phyloP scores from a whole-genome alignment of 2,113 vertebrate species.

The Pyrgilauda ruficollis region DNA sequence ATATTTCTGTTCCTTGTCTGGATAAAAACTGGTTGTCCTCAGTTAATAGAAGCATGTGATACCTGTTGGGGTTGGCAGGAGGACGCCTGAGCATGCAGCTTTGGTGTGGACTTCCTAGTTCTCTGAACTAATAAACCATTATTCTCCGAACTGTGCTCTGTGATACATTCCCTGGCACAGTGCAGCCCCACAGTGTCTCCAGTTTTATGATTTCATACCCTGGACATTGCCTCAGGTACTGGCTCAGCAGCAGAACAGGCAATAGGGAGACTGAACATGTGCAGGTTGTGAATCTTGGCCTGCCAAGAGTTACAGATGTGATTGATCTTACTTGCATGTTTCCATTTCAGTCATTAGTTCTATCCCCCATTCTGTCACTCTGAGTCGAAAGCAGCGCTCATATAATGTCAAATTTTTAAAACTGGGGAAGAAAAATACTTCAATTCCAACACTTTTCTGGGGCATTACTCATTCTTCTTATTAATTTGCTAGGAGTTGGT shows the following conservation, averaged over 20 bases:
- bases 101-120: background rate
- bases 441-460: background rate
- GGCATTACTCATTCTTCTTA: background rate
- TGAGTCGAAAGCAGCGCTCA: background rate
- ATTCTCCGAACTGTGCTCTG: background rate
- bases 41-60: background rate
- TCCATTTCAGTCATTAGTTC: background rate
- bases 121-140: background rate
- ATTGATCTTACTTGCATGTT: background rate
- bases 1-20: background rate
- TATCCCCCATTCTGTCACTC: background rate
- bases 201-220: background rate
- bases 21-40: background rate
- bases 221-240: background rate
- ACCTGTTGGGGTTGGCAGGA: background rate
- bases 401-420: background rate
- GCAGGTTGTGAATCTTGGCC: background rate
- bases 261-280: background rate
- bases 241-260: background rate
- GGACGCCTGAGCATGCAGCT: background rate
- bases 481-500: background rate
- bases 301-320: slow-evolving; percentile 25
- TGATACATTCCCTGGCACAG: background rate
- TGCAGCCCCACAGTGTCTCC: background rate
- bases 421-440: background rate